These are phyloP conservation scores for Trissolcus japonicus DNA, from an alignment of 2,888 invertebrate species.

Conservation along the genomic window DNA sequence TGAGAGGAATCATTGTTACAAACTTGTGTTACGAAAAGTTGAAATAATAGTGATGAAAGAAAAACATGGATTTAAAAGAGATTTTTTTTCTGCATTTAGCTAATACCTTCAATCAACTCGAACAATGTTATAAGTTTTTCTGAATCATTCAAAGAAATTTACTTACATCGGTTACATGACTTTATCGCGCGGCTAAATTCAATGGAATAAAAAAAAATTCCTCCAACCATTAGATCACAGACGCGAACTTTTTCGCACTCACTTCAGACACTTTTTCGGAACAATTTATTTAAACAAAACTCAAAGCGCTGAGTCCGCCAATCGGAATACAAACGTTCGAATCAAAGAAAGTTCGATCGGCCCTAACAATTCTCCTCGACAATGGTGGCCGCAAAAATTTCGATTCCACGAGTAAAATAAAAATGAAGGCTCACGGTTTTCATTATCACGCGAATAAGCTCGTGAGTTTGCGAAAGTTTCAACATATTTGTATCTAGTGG, in stretches of 20 bases:
- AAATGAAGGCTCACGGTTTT: constrained; percentile 20
- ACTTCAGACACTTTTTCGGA: background rate
- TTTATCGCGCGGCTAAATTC: no score
- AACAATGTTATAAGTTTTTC: no score
- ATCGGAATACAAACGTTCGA: constrained; percentile 30
- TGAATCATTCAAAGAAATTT: no score
- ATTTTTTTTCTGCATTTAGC: no score
- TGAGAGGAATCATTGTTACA: no score
- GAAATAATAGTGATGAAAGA: no score
- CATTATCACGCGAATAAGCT: constrained; percentile 43
- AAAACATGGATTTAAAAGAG: no score
- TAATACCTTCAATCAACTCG: no score
- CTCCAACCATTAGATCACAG: background rate
- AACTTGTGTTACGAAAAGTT: no score
- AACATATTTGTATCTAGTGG: constrained; percentile 56
- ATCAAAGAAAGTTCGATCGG: background rate
- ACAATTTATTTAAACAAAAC: constrained; percentile 21
- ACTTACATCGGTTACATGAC: no score
- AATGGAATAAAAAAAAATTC: background rate
- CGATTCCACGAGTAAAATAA: background rate
- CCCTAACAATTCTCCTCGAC: background rate
- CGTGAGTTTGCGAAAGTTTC: constrained; percentile 60
- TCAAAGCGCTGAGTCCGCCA: background rate
- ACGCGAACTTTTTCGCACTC: constrained; percentile 1
- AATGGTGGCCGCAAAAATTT: background rate